Evolutionary conservation across 1,140 invertebrate species (phyloP).

Genomic region (Drosophila gunungcola): DNA sequence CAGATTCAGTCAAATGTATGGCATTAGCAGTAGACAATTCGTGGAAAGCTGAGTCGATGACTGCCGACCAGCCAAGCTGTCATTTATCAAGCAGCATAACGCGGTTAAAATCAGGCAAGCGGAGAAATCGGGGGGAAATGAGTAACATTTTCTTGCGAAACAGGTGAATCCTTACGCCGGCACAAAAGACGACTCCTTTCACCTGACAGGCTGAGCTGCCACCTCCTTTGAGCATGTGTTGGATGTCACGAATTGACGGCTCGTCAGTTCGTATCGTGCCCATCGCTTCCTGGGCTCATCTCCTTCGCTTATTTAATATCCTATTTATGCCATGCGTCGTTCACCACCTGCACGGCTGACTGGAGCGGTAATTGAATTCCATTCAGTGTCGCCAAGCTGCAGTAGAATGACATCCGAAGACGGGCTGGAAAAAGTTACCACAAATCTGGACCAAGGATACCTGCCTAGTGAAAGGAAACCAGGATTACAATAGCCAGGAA

Average conservation of each 20-base stretch:
- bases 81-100: slow-evolving; percentile 26
- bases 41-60: slow-evolving; percentile 6
- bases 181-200: slow-evolving; percentile 7
- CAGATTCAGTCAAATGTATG: background rate
- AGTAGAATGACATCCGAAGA: background rate
- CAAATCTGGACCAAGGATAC: background rate
- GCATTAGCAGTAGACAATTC: slow-evolving; percentile 26
- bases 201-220: slow-evolving; percentile 1
- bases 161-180: slow-evolving; percentile 29
- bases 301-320: slow-evolving; percentile 67
- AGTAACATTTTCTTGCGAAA: slow-evolving; percentile 21
- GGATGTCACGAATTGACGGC: slow-evolving; percentile 52
- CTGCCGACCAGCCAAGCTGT: slow-evolving; percentile 7
- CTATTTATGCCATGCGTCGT: slow-evolving; percentile 51
- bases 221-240: slow-evolving; percentile 15
- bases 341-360: slow-evolving; percentile 22
- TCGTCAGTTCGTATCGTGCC: slow-evolving; percentile 30
- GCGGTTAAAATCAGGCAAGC: background rate
- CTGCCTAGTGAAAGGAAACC: background rate
- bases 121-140: slow-evolving; percentile 3
- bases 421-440: slow-evolving; percentile 8
- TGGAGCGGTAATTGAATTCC: slow-evolving; percentile 46
- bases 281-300: slow-evolving; percentile 17
- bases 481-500: background rate
- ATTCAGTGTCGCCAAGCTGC: slow-evolving; percentile 9